Percentiles rank a stretch among this genome's conserved stretches.
These are phyloP conservation scores for Drosophila albomicans DNA, from an alignment of 1,140 invertebrate species.

Conservation along the genomic window DNA sequence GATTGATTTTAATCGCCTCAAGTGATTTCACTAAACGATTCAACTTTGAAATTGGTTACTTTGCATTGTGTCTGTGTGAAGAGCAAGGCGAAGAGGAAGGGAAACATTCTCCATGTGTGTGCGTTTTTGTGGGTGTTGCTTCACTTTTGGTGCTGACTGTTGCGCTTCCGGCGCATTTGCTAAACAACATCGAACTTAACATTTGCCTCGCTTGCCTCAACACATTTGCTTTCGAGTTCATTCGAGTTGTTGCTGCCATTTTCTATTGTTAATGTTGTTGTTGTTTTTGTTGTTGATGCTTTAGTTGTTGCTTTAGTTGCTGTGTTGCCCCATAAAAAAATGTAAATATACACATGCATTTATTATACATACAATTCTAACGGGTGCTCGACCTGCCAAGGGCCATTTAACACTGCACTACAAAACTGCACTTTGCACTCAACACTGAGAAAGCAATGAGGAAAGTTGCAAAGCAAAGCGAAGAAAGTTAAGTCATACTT, in stretches of 20 bases:
- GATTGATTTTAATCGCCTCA: conserved; percentile 84
- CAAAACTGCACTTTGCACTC: conserved; percentile 4
- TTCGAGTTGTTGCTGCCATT: conserved; percentile 1
- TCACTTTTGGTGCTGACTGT: conserved; percentile 60
- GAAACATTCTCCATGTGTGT: neutral
- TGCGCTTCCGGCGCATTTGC: conserved; percentile 57
- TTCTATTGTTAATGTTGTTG: conserved; percentile 1
- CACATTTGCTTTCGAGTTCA: conserved; percentile 42
- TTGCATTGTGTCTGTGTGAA: conserved; percentile 60
- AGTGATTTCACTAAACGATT: conserved; percentile 83
- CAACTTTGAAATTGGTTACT: conserved; percentile 78
- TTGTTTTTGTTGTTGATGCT: conserved; percentile 10
- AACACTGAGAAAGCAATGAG: neutral
- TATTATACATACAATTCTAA: conserved; percentile 24
- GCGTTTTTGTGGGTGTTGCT: conserved; percentile 29
- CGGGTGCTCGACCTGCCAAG: conserved; percentile 12
- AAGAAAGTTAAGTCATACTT: neutral
- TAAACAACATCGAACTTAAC: conserved; percentile 40
- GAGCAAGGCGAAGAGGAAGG: neutral
- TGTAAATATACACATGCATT: conserved; percentile 22
- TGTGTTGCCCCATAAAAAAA: conserved; percentile 21
- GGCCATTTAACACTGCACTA: conserved; percentile 31
- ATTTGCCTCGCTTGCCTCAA: conserved; percentile 56
- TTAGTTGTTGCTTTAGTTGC: too few relatives aligned
- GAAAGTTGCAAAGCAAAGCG: neutral